Conservation (phyloP, 2,113 vertebrate genomes). For the Xerus inauris region DNA sequence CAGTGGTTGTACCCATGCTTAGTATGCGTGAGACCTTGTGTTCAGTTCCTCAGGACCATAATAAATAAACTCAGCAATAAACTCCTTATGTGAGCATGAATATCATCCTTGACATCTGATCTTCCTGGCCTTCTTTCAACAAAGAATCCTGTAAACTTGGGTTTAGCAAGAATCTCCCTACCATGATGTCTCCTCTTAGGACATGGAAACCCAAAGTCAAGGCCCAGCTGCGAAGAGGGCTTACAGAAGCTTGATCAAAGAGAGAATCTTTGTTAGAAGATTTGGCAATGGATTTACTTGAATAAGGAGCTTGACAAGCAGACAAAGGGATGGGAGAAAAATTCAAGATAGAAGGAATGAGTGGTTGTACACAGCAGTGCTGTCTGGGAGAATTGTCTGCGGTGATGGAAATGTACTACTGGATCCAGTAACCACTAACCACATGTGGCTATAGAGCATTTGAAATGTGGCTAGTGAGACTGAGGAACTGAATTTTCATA, state of each 20-base stretch:
- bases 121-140: not conserved
- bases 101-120: not conserved
- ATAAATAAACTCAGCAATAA: not conserved
- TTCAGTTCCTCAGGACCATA: not conserved
- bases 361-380: too few relatives aligned
- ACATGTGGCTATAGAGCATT: too few relatives aligned
- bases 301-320: not conserved
- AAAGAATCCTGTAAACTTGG: too few relatives aligned
- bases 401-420: too few relatives aligned
- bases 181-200: not conserved
- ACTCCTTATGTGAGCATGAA: too few relatives aligned
- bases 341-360: not conserved
- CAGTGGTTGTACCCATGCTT: too few relatives aligned
- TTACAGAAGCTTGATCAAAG: not conserved
- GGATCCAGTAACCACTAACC: too few relatives aligned
- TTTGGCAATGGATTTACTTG: not conserved
- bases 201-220: not conserved
- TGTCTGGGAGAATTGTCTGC: not conserved
- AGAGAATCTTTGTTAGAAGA: not conserved
- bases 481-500: not conserved
- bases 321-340: not conserved
- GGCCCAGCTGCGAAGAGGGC: not conserved
- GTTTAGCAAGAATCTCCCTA: not conserved
- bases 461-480: not conserved
- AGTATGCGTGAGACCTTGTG: too few relatives aligned